These are phyloP conservation scores for Hyppa rectilinea DNA, from an alignment of 2,888 invertebrate genomes.

Conservation along the genomic window DNA sequence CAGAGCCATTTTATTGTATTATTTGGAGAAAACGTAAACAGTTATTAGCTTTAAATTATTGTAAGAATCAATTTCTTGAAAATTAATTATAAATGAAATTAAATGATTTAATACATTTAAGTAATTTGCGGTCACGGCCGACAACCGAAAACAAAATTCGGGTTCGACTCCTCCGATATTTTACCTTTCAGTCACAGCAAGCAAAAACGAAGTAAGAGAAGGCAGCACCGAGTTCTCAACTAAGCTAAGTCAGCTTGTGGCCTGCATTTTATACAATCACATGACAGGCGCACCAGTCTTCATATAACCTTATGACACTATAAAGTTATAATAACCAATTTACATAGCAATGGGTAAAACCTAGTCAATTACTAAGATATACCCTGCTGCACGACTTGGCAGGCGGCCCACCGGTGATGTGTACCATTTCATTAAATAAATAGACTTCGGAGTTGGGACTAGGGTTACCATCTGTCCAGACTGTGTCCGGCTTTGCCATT, in stretches of 20 bases:
- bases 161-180: not conserved
- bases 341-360: not conserved
- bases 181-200: not conserved
- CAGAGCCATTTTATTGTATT: not conserved
- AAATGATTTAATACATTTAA: too few species aligned
- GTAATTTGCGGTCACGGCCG: too few species aligned
- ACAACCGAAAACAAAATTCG: not conserved
- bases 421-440: slow-evolving; percentile 7
- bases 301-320: not conserved
- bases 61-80: too few species aligned
- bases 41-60: too few species aligned
- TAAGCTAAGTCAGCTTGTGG: not conserved
- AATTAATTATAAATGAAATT: too few species aligned
- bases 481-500: not conserved
- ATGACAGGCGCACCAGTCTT: not conserved
- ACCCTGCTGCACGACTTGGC: slow-evolving; percentile 1
- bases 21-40: not conserved
- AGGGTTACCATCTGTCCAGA: not conserved
- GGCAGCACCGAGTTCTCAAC: too few species aligned
- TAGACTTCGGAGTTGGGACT: not conserved
- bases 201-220: not conserved
- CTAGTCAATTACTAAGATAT: not conserved
- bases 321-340: not conserved
- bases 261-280: not conserved
- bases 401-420: not conserved